Evolutionary conservation across 2,888 invertebrate species (phyloP), one percentile per base, ranked within the genome.

Genomic region (Caenorhabditis sp.): DNA sequence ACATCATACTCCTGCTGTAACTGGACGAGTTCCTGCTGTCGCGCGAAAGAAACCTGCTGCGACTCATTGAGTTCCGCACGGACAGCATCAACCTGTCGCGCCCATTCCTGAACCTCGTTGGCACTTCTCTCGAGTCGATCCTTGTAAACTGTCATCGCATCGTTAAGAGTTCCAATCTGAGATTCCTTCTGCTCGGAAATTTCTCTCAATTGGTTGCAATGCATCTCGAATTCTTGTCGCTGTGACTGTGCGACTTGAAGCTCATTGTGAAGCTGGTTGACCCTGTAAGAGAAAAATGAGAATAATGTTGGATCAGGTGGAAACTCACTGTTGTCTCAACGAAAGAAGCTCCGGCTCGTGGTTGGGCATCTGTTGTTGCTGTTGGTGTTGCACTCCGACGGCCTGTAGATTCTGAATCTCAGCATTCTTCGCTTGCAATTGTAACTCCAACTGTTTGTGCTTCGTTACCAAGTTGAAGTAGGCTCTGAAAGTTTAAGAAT

Each of bases 381-480:
- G 65, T 15, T 71, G 64, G 26, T 64, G 60, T 55, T 69, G 58
- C n/a, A 53, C 35, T 35, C 61, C 65, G 13, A 50, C 40, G 20
- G 51, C 58, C 44, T 77, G 69, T n/a, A 77, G 47, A 55, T 69
- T 69, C 22, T 64, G 69, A 18, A 83, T 51, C 62, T 82, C 83
- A 5, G 77, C 76, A 2, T 58, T 50, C 35, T 78, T 82, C 26
- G 56, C 24, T 61, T 80, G 77, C 47, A 85, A 44, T 56, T 83
- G 65, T 24, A 79, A 28, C 50, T 79, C 68, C 9, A 85, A 67
- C 35, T 74, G 53, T 22, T 79, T 83, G 65, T 79, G 67, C 55
- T 83, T 79, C 2, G 85, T 87, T 0, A 80, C 65, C 67, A 87
- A 58, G 11, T 87, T 68, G 68, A 82, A 82, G 26, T 82, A 84